Conservation (phyloP, 37 sponge, comb jelly and placozoan species). For the Halisarca cf. caerulea region DNA sequence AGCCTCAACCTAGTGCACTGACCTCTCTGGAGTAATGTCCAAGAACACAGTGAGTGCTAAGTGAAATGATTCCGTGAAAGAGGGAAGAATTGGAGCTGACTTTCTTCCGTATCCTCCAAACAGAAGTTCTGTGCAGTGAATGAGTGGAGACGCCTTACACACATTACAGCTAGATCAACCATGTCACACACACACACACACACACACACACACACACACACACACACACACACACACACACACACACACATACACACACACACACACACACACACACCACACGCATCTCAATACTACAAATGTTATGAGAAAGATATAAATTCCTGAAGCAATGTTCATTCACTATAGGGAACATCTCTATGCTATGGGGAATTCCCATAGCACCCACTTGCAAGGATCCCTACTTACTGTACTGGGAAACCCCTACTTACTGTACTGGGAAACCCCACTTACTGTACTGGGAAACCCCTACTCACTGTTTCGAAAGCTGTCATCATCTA, state of each 20-base stretch:
- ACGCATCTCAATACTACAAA: not conserved
- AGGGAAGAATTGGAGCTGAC: slow-evolving; percentile 6
- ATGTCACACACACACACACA: not conserved
- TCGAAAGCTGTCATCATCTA: no score
- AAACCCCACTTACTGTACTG: not conserved
- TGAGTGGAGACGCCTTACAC: no score
- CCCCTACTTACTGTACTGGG: slow-evolving; percentile 35
- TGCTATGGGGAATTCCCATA: no score
- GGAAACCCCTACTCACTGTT: no score
- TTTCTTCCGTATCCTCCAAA: slow-evolving; percentile 81
- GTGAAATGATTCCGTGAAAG: slow-evolving; percentile 7
- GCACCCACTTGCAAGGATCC: no score
- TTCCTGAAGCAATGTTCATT: no score
- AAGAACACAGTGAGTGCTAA: not conserved
- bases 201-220: not conserved
- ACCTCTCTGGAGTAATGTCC: slow-evolving; percentile 6
- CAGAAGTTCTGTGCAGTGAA: slow-evolving; percentile 72
- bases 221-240: not conserved
- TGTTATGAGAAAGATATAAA: no score
- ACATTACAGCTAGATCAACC: not conserved
- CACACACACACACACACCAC: not conserved
- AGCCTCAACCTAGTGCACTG: not conserved
- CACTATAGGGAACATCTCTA: no score
- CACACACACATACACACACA: not conserved
- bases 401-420: no score